These are phyloP conservation scores for Pipra filicauda DNA, from an alignment of 2,113 vertebrate genomes.

Conservation along the genomic window DNA sequence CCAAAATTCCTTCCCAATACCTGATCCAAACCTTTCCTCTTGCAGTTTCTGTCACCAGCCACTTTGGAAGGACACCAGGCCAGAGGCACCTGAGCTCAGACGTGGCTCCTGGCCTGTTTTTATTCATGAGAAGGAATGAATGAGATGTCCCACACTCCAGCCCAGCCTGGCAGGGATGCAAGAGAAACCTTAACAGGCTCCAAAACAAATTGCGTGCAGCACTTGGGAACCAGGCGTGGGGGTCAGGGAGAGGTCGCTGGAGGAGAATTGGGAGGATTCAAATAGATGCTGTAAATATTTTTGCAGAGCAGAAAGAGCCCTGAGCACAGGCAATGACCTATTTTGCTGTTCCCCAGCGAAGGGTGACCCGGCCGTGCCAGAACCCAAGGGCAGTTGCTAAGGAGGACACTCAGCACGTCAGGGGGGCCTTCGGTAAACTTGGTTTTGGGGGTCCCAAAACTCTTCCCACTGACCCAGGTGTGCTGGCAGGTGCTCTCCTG, in stretches of 20 bases:
- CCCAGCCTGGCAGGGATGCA: neutral
- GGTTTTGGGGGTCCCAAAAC: neutral
- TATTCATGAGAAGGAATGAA: slow-evolving; percentile 37
- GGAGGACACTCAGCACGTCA: neutral
- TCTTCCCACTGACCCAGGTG: neutral
- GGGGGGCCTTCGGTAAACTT: neutral
- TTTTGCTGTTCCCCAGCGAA: neutral
- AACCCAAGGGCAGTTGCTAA: neutral
- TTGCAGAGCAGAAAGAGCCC: slow-evolving; percentile 21
- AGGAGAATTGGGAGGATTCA: neutral
- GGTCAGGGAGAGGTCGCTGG: neutral
- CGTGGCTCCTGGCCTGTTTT: neutral
- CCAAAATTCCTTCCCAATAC: neutral
- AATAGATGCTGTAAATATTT: slow-evolving; percentile 48
- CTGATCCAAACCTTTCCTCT: neutral
- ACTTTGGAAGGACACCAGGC: neutral
- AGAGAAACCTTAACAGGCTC: neutral
- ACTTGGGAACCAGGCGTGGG: neutral
- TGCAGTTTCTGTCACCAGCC: neutral
- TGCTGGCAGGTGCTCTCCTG: neutral
- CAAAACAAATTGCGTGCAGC: neutral
- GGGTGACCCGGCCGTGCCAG: neutral
- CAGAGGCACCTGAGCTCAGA: neutral
- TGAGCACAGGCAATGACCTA: slow-evolving; percentile 24
- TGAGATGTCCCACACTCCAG: neutral